Percentiles rank a stretch among this genome's conserved stretches.
phyloP scores from a whole-genome alignment of 2,113 vertebrate species.

The Lasiurus cinereus region DNA sequence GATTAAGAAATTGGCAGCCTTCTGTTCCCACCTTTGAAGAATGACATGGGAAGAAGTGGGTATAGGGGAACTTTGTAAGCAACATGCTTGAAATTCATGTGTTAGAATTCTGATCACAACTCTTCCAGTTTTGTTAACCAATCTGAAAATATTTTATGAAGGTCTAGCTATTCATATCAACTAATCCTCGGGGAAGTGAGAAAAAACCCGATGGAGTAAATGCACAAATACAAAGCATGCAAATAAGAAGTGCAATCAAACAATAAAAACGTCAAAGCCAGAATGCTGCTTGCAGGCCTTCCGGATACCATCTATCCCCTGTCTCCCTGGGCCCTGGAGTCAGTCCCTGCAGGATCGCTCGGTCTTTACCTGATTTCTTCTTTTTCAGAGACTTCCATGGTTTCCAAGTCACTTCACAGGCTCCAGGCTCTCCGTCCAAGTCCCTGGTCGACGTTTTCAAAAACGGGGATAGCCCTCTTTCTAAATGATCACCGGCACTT shows the following conservation, averaged over 20 bases:
- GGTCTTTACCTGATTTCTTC: constrained; percentile 82
- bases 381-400: constrained; percentile 70
- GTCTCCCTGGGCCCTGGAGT: neutral
- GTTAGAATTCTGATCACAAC: constrained; percentile 1
- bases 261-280: constrained; percentile 55
- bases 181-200: neutral
- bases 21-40: constrained; percentile 29
- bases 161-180: constrained; percentile 10
- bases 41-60: neutral
- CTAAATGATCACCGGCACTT: constrained; percentile 10
- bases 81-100: constrained; percentile 1
- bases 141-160: constrained; percentile 16
- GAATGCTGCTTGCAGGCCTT: neutral
- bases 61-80: neutral
- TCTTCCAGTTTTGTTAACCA: constrained; percentile 48
- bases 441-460: neutral
- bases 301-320: neutral
- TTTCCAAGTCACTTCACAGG: neutral
- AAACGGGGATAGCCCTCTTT: neutral
- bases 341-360: neutral
- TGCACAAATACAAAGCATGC: neutral
- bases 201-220: neutral
- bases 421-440: neutral
- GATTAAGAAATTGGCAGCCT: constrained; percentile 3
- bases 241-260: neutral